A percentile compares a stretch with the other conserved stretches of the same genome.
phyloP scores from a whole-genome alignment of 1,140 invertebrate genomes.

The Augochlora pura region DNA sequence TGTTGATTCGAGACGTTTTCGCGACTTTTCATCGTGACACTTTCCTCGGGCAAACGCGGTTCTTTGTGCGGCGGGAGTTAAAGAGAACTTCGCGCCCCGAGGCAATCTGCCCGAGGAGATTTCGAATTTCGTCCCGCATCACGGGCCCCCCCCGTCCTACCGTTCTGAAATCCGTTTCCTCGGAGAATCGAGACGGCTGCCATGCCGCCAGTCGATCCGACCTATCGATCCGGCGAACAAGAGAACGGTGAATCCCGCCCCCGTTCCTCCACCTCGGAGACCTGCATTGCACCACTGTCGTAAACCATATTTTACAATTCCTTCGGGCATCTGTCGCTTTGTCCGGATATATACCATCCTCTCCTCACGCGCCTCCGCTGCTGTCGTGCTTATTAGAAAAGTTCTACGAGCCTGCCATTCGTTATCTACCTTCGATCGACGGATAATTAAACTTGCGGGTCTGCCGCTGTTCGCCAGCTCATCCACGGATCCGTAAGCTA shows the following conservation, averaged over 20 bases:
- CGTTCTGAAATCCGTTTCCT: conserved; percentile 57
- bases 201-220: conserved; percentile 44
- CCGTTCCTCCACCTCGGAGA: conserved; percentile 9
- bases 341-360: conserved; percentile 12
- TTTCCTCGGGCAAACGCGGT: conserved; percentile 50
- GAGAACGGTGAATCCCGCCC: conserved; percentile 28
- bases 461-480: no score
- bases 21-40: conserved; percentile 61
- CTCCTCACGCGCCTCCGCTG: conserved; percentile 4
- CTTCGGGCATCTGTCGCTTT: conserved; percentile 43
- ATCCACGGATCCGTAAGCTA: no score
- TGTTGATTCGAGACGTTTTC: conserved; percentile 61
- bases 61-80: conserved; percentile 61
- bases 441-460: not conserved
- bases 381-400: not conserved
- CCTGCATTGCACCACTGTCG: conserved; percentile 44
- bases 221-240: conserved; percentile 56
- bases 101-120: conserved; percentile 60
- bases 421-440: not conserved
- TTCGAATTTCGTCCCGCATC: conserved; percentile 56
- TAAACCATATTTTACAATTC: conserved; percentile 53
- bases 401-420: not conserved
- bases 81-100: conserved; percentile 54
- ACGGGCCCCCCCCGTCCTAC: not conserved
- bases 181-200: conserved; percentile 52